Base-by-base conservation (phyloP, 2,888 invertebrate species). In the Caenorhabditis panamensis region DNA sequence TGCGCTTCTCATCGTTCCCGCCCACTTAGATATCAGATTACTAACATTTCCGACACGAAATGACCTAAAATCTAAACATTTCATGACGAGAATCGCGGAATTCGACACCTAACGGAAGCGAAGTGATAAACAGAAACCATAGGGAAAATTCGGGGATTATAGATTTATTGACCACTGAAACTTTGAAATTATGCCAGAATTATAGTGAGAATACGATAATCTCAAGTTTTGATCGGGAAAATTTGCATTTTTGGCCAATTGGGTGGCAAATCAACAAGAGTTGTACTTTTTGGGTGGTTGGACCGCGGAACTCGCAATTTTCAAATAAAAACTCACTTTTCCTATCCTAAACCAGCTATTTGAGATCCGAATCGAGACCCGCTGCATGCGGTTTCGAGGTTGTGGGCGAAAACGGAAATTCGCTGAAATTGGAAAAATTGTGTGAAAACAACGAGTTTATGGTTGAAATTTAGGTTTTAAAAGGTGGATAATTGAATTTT, bases 21-120 rank as follows among this genome's bases (percentile, higher is more conserved):
- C 72, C 63, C 47, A 36, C 54, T 26, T 1, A 47, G 24, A 59
- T 59, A 31, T 63, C 72, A 16, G 51, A 73, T 73, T 73, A 62
- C 72, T 64, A 63, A 73, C 72, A 64, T 73, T 73, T 73, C 64
- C 63, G 62, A 44, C 47, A 18, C 26, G n/a, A 63, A 62, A 51
- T 49, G 51, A n/a, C n/a, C n/a, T n/a, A n/a, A n/a, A 62, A 51
- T 51, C 51, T 41, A 41, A 41, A 24, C 44, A 44, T 36, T 28
- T 58, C 37, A 13, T 6, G 18, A 26, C 31, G 9, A 31, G 9
- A 31, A 31, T 9, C n/a, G 41, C n/a, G 8, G 2, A 56, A 26
- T 53, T 22, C 13, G 28, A 56, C 44, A 44, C 11, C 1, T 37
- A 22, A 8, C 24, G 66, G 53, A 53, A 49, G n/a, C n/a, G n/a